Base-by-base conservation (phyloP, 2,888 invertebrate genomes). In the Julus scandinavius region DNA sequence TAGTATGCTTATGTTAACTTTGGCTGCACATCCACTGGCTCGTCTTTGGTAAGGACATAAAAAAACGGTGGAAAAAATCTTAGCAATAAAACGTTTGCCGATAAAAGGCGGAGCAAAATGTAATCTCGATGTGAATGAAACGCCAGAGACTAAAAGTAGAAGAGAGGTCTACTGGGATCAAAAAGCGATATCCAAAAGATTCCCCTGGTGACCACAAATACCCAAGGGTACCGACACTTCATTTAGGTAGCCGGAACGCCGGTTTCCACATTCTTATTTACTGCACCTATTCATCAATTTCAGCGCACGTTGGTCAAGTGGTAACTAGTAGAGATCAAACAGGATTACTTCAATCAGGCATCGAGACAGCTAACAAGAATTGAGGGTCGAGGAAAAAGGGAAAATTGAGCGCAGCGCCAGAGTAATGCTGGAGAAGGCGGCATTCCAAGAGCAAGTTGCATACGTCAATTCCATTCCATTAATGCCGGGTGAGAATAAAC, bases 141-240 rank as follows among this genome's bases (percentile, higher is more conserved):
- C 7, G 29, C 72, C 20, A 72, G 72, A 72, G n/a, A 72, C 72
- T 72, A 72, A 29, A n/a, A 72, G 72, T 20, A 63, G 20, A 63
- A 63, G n/a, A 63, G 63, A 9, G 63, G 63, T 72, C 72, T 72
- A 6, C 72, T 11, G 72, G 72, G 72, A 72, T 72, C 72, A 72
- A 72, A 72, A 72, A 72, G 72, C 20, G 72, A 72, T 72, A 72
- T 72, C 72, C 29, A 4, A 72, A 72, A 72, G 72, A 72, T 72
- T 72, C 72, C 72, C 72, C 29, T 6, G 72, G 29, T 29, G 72
- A 72, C 72, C 72, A 9, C 72, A 72, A 72, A 72, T 20, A 72
- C 72, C 72, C 72, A 9, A 72, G 72, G 72, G 72, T 72, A 72
- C 72, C 72, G 72, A 5, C 72, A 72, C 72, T 72, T 29, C 29